These are phyloP conservation scores for Drosophila eugracilis DNA, from an alignment of 1,140 invertebrate species.

Conservation along the genomic window DNA sequence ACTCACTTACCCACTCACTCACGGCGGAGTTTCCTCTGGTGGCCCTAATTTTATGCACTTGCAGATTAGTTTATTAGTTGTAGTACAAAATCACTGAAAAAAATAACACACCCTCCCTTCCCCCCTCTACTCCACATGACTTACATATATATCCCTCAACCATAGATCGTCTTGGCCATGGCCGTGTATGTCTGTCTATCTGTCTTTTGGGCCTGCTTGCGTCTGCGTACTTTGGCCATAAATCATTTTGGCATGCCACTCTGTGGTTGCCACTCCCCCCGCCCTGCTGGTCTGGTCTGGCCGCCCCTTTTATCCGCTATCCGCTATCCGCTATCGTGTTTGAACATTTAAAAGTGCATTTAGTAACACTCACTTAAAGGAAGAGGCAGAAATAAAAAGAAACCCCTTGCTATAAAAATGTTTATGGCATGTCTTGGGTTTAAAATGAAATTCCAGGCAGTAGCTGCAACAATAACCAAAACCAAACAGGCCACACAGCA, in stretches of 20 bases:
- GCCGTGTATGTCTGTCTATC: conserved; percentile 56
- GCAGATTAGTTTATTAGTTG: conserved; percentile 83
- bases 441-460: conserved; percentile 76
- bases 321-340: conserved; percentile 68
- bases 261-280: conserved; percentile 50
- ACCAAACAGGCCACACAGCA: conserved; percentile 68
- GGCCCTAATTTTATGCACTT: conserved; percentile 83
- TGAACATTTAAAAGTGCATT: conserved; percentile 84
- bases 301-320: conserved; percentile 36
- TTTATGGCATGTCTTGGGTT: conserved; percentile 79
- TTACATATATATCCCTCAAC: conserved; percentile 6
- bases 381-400: conserved; percentile 30
- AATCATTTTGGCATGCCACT: conserved; percentile 82
- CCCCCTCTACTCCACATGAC: not conserved
- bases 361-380: conserved; percentile 84
- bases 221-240: conserved; percentile 81
- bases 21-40: conserved; percentile 56
- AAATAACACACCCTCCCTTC: conserved; percentile 11
- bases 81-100: conserved; percentile 77
- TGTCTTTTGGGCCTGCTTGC: conserved; percentile 40
- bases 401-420: conserved; percentile 77
- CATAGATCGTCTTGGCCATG: conserved; percentile 59
- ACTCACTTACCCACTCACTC: conserved; percentile 60
- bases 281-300: too few relatives aligned
- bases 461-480: conserved; percentile 36